Percentiles rank a stretch among this genome's conserved stretches.
Evolutionary conservation across 2,797 vertebrate species (phyloP).

Genomic region (Neopelma chrysocephalum): DNA sequence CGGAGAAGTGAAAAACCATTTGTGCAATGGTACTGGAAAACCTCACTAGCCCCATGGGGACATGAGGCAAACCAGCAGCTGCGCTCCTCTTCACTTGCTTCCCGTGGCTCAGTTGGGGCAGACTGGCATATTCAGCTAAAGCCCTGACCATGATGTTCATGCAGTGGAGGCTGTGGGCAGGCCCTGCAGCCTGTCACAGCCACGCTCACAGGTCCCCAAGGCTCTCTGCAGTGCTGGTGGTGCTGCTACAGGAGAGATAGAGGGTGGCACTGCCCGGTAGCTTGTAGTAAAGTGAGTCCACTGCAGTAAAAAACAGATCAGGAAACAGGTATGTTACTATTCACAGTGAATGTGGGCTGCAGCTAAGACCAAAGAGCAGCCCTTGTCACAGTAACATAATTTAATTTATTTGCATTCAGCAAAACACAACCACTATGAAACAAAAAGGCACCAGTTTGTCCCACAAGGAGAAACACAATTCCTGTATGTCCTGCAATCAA

Average conservation of each 20-base stretch:
- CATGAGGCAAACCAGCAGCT: neutral
- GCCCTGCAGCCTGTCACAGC: neutral
- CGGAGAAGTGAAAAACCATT: neutral
- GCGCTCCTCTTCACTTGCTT: neutral
- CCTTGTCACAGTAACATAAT: neutral
- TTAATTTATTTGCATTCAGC: neutral
- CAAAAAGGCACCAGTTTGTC: neutral
- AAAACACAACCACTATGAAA: neutral
- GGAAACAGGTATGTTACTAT: neutral
- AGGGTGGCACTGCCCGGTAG: fast-evolving
- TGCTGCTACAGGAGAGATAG: neutral
- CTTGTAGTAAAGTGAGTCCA: neutral
- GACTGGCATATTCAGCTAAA: fast-evolving
- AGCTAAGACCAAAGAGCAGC: neutral
- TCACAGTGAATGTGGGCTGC: neutral
- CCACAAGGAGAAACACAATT: neutral
- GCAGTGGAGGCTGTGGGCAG: neutral
- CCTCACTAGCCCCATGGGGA: neutral
- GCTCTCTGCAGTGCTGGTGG: neutral
- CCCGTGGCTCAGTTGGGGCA: neutral
- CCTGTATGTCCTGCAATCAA: neutral
- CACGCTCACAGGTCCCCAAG: fast-evolving
- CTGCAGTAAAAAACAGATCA: fast-evolving
- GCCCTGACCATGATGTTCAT: fast-evolving
- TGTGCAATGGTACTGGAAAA: neutral